A percentile compares a stretch with the other conserved stretches of the same genome.
phyloP scores from a whole-genome alignment of 2,113 vertebrate species.

The Clarias macrocephalus region DNA sequence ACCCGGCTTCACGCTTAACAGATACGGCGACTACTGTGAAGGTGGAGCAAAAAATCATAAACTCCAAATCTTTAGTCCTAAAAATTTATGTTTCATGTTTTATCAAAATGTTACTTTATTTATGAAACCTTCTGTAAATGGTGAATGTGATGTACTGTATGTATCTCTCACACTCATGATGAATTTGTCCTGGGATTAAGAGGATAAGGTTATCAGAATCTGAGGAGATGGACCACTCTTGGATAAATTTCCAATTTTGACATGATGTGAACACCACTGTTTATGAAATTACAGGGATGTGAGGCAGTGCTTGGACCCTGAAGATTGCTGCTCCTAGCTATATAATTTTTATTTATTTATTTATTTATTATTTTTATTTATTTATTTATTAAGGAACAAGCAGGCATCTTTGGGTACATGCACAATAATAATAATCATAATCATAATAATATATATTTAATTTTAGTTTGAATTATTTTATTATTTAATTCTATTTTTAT shows the following conservation, averaged over 20 bases:
- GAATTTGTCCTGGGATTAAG: background rate
- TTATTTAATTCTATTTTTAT: background rate
- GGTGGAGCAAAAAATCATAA: slow-evolving; percentile 66
- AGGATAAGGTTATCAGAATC: background rate
- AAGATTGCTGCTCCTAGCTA: background rate
- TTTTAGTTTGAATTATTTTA: background rate
- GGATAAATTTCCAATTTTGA: background rate
- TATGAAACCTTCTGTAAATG: no score
- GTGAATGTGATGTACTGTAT: no score
- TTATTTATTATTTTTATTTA: background rate
- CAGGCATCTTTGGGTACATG: background rate
- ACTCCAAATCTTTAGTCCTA: background rate
- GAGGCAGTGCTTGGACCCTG: background rate
- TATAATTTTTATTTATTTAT: background rate
- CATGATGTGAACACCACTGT: background rate
- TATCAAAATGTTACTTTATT: no score
- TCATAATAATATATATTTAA: background rate
- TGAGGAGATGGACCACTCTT: background rate
- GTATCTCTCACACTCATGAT: no score
- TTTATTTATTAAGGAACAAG: background rate
- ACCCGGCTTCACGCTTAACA: slow-evolving; percentile 79
- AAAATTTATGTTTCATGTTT: no score
- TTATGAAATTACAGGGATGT: background rate
- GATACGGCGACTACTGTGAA: slow-evolving; percentile 81
- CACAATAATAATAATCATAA: background rate